Percentiles rank a stretch among this genome's conserved stretches.
Evolutionary conservation across 2,888 invertebrate genomes (phyloP).

Genomic region (Lamellibrachia satsuma): DNA sequence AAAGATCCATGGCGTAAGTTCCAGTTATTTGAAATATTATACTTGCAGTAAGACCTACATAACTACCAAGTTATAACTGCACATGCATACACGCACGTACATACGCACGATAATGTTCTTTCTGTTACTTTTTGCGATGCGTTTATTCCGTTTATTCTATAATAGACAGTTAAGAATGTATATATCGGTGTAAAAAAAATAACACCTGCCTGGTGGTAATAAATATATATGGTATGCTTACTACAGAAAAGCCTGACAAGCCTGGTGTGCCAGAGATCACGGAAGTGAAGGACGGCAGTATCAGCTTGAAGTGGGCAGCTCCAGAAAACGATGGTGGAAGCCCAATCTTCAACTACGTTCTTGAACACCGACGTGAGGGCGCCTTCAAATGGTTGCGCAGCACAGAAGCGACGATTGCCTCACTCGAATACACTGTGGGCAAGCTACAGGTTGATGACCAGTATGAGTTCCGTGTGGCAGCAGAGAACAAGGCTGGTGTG

Average conservation of each 20-base stretch:
- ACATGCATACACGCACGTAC: background rate
- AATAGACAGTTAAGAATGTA: background rate
- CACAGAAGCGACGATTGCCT: slow-evolving; percentile 27
- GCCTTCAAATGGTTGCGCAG: slow-evolving; percentile 34
- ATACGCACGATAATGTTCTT: background rate
- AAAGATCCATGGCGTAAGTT: slow-evolving; percentile 48
- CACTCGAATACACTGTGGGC: slow-evolving; percentile 32
- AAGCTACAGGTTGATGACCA: slow-evolving; percentile 35
- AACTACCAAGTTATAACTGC: no score
- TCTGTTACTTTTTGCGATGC: background rate
- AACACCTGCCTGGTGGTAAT: background rate
- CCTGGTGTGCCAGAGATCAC: slow-evolving; percentile 38
- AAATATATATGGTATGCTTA: background rate
- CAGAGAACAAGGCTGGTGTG: slow-evolving; percentile 88
- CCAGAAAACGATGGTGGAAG: slow-evolving; percentile 63
- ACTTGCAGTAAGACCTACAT: background rate
- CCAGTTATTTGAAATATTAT: background rate
- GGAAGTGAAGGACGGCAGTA: slow-evolving; percentile 74
- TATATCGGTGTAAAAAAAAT: background rate
- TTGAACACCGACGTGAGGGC: slow-evolving; percentile 54
- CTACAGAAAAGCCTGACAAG: slow-evolving; percentile 28
- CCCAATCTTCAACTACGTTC: slow-evolving; percentile 58
- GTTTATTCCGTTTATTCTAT: background rate
- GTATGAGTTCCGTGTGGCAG: slow-evolving; percentile 87
- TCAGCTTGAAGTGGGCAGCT: slow-evolving; percentile 73